Conservation (phyloP, 2,888 invertebrate species). For the Suillia variegata region DNA sequence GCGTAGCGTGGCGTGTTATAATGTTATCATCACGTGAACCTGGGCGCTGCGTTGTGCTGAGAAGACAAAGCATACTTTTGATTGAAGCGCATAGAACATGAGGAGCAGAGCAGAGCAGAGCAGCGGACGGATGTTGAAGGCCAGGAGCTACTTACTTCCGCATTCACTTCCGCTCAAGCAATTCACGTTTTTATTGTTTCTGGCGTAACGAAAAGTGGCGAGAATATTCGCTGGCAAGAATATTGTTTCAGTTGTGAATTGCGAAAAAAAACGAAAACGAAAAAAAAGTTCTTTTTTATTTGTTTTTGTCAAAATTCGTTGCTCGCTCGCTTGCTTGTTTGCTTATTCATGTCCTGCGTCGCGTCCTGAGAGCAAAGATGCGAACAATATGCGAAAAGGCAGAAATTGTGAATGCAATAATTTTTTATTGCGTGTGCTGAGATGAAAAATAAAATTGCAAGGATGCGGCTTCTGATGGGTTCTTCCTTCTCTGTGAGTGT, state of each 20-base stretch:
- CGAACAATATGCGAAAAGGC: conserved; percentile 5
- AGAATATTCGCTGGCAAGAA: conserved; percentile 19
- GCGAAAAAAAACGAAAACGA: conserved; percentile 7
- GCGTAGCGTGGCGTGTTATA: conserved; percentile 7
- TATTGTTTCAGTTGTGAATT: conserved; percentile 12
- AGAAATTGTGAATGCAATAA: conserved; percentile 24
- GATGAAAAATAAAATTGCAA: conserved; percentile 20
- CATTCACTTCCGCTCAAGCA: conserved; percentile 17
- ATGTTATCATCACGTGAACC: conserved; percentile 16
- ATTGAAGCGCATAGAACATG: conserved; percentile 31
- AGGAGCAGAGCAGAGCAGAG: no score
- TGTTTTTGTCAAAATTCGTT: not conserved
- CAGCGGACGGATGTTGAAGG: conserved; percentile 8
- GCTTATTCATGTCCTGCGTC: conserved; percentile 16
- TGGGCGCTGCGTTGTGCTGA: no score
- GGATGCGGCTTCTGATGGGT: conserved; percentile 1
- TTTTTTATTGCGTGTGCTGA: conserved; percentile 27
- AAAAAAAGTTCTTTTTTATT: no score
- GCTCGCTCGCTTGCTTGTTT: conserved; percentile 5
- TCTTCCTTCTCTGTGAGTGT: not conserved
- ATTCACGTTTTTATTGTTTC: conserved; percentile 29
- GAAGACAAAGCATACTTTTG: conserved; percentile 25
- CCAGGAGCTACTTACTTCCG: no score
- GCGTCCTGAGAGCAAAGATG: conserved; percentile 1
- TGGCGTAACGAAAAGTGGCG: conserved; percentile 4